A percentile compares a stretch with the other conserved stretches of the same genome.
Conservation (phyloP, 2,888 invertebrate genomes). For the Syrphus vitripennis region DNA sequence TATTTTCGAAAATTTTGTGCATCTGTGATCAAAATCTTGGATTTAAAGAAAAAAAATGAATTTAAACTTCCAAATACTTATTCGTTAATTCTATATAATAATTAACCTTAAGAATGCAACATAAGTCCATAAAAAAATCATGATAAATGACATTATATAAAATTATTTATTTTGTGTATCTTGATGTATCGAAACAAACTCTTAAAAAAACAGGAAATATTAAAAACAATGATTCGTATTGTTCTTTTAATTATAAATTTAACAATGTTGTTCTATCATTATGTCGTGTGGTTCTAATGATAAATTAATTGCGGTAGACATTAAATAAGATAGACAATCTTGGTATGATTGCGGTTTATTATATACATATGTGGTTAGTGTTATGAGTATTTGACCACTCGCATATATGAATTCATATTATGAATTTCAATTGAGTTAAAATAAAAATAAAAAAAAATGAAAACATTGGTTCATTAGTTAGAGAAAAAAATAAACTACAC, state of each 20-base stretch:
- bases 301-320: constrained; percentile 22
- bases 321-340: neutral
- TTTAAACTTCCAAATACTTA: no score
- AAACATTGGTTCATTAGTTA: neutral
- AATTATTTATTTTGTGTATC: no score
- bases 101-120: no score
- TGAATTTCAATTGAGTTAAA: neutral
- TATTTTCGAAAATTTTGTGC: no score
- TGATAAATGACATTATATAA: no score
- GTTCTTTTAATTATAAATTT: neutral
- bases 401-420: no score
- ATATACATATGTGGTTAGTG: neutral
- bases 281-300: constrained; percentile 1
- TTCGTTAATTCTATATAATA: no score
- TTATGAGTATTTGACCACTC: neutral
- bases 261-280: neutral
- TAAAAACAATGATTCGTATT: neutral
- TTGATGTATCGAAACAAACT: no score
- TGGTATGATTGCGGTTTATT: neutral
- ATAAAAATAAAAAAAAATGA: neutral
- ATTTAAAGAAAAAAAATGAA: no score
- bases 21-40: no score
- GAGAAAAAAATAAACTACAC: neutral
- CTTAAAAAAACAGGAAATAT: neutral
- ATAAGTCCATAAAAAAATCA: no score